Percentiles rank a stretch among this genome's conserved stretches.
phyloP scores from a whole-genome alignment of 2,113 vertebrate genomes.

The Telmatochromis sp. region DNA sequence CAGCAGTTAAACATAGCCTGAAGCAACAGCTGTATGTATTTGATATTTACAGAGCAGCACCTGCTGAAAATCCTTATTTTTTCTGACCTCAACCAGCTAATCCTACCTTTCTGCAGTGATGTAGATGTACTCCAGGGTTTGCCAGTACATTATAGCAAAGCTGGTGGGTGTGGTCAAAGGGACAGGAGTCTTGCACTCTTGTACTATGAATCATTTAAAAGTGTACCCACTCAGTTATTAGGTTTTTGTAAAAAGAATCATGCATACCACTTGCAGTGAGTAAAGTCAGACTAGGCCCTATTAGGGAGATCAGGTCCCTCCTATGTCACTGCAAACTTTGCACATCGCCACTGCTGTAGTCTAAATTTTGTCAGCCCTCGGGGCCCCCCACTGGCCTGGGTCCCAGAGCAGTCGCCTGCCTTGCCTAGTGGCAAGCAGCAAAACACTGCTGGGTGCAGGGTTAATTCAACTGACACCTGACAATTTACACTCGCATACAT shows the following conservation, averaged over 20 bases:
- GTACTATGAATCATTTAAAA: not conserved
- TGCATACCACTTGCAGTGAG: not conserved
- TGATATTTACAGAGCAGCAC: not conserved
- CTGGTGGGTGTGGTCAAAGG: not conserved
- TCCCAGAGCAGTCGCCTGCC: not conserved
- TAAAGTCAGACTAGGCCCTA: not conserved
- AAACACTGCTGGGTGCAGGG: not conserved
- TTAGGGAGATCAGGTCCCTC: not conserved
- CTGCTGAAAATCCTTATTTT: not conserved
- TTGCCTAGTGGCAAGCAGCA: not conserved
- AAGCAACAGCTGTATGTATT: not conserved
- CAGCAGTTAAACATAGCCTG: not conserved
- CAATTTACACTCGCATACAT: not conserved
- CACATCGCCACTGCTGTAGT: not conserved
- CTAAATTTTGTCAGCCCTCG: not conserved
- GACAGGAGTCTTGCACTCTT: not conserved
- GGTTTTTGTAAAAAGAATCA: not conserved
- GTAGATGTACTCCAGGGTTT: not conserved
- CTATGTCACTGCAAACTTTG: not conserved
- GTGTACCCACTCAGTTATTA: not conserved
- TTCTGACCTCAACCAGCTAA: not conserved
- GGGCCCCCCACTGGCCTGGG: not conserved
- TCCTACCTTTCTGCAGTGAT: not conserved
- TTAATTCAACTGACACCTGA: not conserved
- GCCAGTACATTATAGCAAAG: not conserved